Percentiles rank a stretch among this genome's conserved stretches.
These are phyloP conservation scores for Formicarius rufipectus DNA, from an alignment of 2,113 vertebrate species.

Conservation along the genomic window DNA sequence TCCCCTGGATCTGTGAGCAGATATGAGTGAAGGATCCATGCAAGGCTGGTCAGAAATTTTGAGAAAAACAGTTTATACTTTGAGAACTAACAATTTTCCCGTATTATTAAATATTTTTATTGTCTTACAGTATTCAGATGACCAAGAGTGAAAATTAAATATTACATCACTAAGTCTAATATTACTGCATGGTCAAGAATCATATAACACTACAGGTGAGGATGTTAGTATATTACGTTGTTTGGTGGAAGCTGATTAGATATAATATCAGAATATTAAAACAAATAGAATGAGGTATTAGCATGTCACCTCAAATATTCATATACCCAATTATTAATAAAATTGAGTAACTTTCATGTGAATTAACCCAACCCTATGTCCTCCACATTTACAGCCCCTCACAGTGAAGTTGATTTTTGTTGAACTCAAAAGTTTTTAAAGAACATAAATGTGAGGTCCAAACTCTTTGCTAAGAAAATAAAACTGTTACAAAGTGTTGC, in stretches of 20 bases:
- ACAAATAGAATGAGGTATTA: background rate
- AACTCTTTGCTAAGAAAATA: background rate
- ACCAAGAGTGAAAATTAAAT: background rate
- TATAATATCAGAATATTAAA: background rate
- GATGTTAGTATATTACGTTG: background rate
- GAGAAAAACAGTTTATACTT: background rate
- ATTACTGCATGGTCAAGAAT: background rate
- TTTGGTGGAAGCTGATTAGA: background rate
- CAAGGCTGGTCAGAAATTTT: background rate
- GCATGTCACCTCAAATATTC: background rate
- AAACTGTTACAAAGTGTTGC: background rate
- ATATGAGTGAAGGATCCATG: background rate
- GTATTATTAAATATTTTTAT: background rate
- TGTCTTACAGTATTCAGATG: background rate
- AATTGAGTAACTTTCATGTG: background rate
- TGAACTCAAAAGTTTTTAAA: background rate
- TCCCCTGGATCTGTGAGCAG: accelerated
- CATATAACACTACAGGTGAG: background rate
- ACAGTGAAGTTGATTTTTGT: background rate
- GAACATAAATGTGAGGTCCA: background rate
- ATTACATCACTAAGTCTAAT: background rate
- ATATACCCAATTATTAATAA: background rate
- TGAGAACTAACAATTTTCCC: background rate
- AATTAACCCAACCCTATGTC: background rate
- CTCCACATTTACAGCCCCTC: background rate